These are phyloP conservation scores for Paracentrotus lividus DNA, from an alignment of 53 echinoderm and acorn worm genomes.

Conservation along the genomic window DNA sequence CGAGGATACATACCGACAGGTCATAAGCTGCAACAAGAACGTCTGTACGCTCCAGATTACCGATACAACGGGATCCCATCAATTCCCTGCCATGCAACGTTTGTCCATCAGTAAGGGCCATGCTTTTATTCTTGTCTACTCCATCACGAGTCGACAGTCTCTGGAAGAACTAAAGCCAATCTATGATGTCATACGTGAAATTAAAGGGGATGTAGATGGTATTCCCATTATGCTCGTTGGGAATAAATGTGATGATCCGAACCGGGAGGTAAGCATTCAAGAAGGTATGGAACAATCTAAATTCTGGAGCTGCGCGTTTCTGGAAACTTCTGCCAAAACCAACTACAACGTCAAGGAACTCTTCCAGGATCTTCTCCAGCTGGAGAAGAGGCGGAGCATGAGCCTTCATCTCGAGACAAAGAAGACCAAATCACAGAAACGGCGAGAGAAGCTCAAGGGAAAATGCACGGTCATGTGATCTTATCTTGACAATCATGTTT, in stretches of 20 bases:
- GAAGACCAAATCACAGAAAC: constrained; percentile 98
- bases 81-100: constrained; percentile 99
- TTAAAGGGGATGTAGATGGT: constrained; percentile 98
- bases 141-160: constrained; percentile 98
- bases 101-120: constrained; percentile 99
- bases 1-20: constrained; percentile 98
- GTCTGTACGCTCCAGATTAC: constrained; percentile 99
- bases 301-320: constrained; percentile 92
- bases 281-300: constrained; percentile 97
- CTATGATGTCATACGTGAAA: constrained; percentile 94
- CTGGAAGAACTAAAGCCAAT: constrained; percentile 99
- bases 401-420: constrained; percentile 98
- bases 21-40: constrained; percentile 99
- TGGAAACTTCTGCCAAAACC: constrained; percentile 99
- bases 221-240: constrained; percentile 99
- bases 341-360: constrained; percentile 99
- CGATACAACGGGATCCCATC: constrained; percentile 98
- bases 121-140: constrained; percentile 98
- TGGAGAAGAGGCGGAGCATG: constrained; percentile 98
- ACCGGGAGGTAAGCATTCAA: constrained; percentile 92
- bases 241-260: constrained; percentile 98
- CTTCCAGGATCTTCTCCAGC: constrained; percentile 95
- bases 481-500: constrained; percentile 89
- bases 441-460: constrained; percentile 98
- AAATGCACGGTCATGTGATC: constrained; percentile 99